A percentile compares a stretch with the other conserved stretches of the same genome.
Conservation (phyloP, 2,113 vertebrate genomes). For the Corapipo altera region DNA sequence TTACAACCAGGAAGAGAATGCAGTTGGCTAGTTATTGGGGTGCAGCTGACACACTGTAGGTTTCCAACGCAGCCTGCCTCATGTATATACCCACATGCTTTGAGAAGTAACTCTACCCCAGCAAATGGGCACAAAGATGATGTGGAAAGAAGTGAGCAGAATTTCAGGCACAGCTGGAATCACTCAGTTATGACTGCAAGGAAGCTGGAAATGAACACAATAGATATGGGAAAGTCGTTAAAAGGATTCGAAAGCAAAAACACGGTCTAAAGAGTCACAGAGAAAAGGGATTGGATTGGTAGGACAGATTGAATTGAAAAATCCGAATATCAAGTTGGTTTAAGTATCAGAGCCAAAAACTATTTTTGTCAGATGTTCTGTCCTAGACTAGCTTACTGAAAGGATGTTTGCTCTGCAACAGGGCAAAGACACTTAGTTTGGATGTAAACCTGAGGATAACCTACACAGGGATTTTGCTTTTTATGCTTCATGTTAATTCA, state of each 20-base stretch:
- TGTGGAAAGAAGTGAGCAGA: neutral
- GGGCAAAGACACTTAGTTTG: neutral
- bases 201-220: neutral
- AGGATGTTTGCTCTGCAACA: neutral
- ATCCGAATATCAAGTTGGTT: neutral
- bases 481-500: constrained; percentile 36
- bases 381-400: neutral
- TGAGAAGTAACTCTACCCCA: neutral
- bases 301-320: neutral
- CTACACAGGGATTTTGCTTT: neutral
- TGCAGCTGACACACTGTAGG: neutral
- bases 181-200: neutral
- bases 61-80: neutral
- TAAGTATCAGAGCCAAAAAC: neutral
- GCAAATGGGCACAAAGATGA: neutral
- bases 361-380: neutral
- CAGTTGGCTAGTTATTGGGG: neutral
- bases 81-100: neutral
- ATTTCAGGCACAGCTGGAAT: constrained; percentile 47
- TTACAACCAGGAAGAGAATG: neutral
- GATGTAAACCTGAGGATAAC: neutral
- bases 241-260: constrained; percentile 16
- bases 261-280: neutral
- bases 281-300: neutral
- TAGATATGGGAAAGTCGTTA: neutral